These are phyloP conservation scores for Mastomys natalensis DNA, from an alignment of 2,113 vertebrate species.

Conservation along the genomic window DNA sequence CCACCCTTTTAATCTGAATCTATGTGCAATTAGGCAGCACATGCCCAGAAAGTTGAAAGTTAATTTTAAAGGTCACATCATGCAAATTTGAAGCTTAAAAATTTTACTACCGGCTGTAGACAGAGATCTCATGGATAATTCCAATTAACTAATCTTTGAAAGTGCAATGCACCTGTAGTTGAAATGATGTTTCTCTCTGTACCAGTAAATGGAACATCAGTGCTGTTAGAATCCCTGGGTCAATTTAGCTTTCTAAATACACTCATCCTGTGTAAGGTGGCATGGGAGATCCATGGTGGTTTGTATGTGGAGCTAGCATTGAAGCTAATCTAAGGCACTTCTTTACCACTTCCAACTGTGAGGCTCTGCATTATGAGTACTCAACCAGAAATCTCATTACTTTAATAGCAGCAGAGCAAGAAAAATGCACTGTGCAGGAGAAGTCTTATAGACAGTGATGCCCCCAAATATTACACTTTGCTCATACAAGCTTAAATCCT, in stretches of 20 bases:
- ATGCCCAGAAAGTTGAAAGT: not conserved
- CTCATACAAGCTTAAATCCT: not conserved
- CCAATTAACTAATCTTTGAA: not conserved
- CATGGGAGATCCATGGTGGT: not conserved
- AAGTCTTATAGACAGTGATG: conserved; percentile 51
- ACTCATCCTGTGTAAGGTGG: not conserved
- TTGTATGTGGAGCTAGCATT: not conserved
- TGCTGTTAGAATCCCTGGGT: not conserved
- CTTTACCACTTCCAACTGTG: conserved; percentile 36
- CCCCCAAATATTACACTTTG: not conserved
- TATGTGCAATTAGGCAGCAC: not conserved
- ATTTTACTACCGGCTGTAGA: not conserved
- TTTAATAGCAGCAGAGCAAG: conserved; percentile 62
- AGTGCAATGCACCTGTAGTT: not conserved
- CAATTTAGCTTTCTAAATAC: not conserved
- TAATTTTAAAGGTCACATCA: conserved; percentile 13
- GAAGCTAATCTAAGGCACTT: not conserved
- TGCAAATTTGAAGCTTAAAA: not conserved
- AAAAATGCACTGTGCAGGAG: not conserved
- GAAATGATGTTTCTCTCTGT: not conserved
- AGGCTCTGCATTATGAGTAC: conserved; percentile 59
- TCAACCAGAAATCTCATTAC: conserved; percentile 77
- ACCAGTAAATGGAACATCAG: not conserved
- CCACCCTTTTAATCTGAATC: not conserved
- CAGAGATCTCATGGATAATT: not conserved